phyloP scores from a whole-genome alignment of 2,113 vertebrate genomes.

The Leiothrix lutea region DNA sequence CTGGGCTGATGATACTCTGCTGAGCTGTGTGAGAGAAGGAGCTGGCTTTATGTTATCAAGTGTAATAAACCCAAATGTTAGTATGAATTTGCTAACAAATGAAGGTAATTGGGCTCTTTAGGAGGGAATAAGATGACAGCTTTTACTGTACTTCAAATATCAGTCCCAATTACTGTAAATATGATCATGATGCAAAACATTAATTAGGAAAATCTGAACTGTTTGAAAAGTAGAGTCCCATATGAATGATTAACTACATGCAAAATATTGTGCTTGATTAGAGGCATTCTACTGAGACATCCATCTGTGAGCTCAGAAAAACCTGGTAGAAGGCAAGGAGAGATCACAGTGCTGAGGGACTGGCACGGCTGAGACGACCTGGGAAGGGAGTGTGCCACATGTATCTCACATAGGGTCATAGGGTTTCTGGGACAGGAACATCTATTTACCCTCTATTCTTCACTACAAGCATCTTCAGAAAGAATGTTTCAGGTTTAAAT shows the following conservation, averaged over 20 bases:
- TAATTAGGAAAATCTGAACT: slow-evolving; percentile 66
- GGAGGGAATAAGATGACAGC: slow-evolving; percentile 58
- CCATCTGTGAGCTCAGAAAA: slow-evolving; percentile 56
- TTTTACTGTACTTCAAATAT: slow-evolving; percentile 71
- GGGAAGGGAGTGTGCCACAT: not conserved
- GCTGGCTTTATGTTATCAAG: slow-evolving; percentile 26
- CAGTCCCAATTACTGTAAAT: slow-evolving; percentile 72
- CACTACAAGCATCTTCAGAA: not conserved
- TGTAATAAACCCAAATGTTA: slow-evolving; percentile 38
- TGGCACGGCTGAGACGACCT: not conserved
- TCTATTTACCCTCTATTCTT: not conserved
- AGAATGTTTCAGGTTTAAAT: not conserved
- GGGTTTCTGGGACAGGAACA: not conserved
- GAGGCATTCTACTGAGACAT: slow-evolving; percentile 47
- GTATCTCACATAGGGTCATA: not conserved
- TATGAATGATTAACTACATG: slow-evolving; percentile 63
- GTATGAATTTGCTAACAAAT: slow-evolving; percentile 61
- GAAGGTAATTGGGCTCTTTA: slow-evolving; percentile 64
- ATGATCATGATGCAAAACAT: slow-evolving; percentile 65
- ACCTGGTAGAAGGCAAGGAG: not conserved
- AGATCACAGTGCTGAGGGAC: not conserved
- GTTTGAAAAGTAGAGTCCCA: slow-evolving; percentile 56
- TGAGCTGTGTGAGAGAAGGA: not conserved
- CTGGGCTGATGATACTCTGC: not conserved
- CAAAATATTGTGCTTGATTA: slow-evolving; percentile 57